These are phyloP conservation scores for Tupaia tana DNA, from an alignment of 2,113 vertebrate genomes.

Conservation along the genomic window DNA sequence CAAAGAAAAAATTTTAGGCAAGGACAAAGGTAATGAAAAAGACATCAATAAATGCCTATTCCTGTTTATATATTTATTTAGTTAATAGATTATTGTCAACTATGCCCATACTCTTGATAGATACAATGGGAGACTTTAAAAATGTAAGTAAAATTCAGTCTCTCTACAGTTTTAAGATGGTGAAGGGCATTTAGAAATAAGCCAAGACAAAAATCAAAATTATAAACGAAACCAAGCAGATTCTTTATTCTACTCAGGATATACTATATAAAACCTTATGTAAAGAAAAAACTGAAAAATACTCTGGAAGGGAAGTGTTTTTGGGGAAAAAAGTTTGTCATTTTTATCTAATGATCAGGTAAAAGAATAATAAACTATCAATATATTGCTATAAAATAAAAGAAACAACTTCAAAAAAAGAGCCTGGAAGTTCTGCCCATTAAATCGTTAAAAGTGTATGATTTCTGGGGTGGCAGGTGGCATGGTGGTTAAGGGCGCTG, in stretches of 20 bases:
- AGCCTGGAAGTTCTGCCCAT: neutral
- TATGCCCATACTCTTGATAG: neutral
- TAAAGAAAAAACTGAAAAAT: neutral
- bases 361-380: constrained; percentile 11
- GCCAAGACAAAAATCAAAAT: constrained; percentile 29
- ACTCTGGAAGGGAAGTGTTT: neutral
- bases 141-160: neutral
- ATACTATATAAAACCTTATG: neutral
- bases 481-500: too few relatives aligned
- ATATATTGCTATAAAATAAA: neutral
- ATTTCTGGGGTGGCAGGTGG: neutral
- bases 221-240: neutral
- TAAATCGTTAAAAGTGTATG: neutral
- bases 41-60: neutral
- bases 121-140: neutral
- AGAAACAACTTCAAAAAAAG: neutral
- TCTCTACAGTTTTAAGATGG: neutral
- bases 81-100: neutral
- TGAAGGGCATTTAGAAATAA: neutral
- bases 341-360: neutral
- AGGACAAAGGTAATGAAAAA: constrained; percentile 3
- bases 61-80: neutral
- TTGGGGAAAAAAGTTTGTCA: neutral
- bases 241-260: neutral
- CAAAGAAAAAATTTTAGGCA: neutral